phyloP scores from a whole-genome alignment of 1,140 invertebrate species.

The Dufourea novaeangliae region DNA sequence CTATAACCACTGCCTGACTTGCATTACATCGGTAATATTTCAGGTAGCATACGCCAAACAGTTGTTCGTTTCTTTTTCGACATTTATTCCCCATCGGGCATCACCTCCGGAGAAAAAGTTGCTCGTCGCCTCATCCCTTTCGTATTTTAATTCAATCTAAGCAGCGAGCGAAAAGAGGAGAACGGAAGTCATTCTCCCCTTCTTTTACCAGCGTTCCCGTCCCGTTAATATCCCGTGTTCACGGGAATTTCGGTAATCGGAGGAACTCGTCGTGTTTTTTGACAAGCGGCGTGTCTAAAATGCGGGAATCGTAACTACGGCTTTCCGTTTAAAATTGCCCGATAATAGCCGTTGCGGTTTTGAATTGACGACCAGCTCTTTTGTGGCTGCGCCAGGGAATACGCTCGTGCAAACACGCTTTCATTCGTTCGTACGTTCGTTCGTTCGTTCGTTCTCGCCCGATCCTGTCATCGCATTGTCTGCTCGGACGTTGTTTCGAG shows the following conservation, averaged over 20 bases:
- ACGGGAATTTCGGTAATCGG: not conserved
- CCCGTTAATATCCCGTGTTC: constrained; percentile 45
- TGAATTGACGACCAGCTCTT: constrained; percentile 57
- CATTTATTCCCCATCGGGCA: not conserved
- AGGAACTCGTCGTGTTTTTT: constrained; percentile 42
- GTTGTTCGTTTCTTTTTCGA: constrained; percentile 9
- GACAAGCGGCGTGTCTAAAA: constrained; percentile 43
- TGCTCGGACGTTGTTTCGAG: constrained; percentile 42
- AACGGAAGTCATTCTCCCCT: too few relatives aligned
- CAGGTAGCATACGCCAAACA: constrained; percentile 34
- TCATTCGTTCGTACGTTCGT: constrained; percentile 47
- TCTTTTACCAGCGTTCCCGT: not conserved
- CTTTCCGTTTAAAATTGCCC: constrained; percentile 58
- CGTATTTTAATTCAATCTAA: not conserved
- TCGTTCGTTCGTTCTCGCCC: constrained; percentile 40
- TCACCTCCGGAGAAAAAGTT: not conserved
- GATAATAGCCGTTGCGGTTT: constrained; percentile 60
- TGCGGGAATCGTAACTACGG: constrained; percentile 48
- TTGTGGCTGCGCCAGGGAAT: constrained; percentile 29
- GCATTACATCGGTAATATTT: constrained; percentile 53
- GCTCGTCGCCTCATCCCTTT: not conserved
- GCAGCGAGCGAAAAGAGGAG: not conserved
- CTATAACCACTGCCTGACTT: constrained; percentile 61
- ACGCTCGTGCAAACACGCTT: constrained; percentile 54
- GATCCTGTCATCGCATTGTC: constrained; percentile 58